Percentiles rank a stretch among this genome's conserved stretches.
Conservation (phyloP, 2,113 vertebrate species). For the Odobenus rosmarus region DNA sequence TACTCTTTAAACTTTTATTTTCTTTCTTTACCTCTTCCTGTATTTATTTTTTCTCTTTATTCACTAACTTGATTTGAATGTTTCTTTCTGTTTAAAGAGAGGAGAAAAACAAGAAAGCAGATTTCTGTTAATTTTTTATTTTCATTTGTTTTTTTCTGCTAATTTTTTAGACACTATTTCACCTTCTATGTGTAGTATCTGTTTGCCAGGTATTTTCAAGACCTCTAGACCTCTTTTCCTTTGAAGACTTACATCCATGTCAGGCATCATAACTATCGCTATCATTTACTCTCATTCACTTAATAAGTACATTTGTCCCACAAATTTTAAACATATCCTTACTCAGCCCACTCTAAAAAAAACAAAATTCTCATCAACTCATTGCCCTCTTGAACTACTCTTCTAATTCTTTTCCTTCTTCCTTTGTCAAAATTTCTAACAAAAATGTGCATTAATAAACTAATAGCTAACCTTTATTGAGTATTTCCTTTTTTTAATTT, state of each 20-base stretch:
- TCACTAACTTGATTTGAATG: background rate
- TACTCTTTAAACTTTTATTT: background rate
- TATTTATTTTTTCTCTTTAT: background rate
- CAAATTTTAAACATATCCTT: background rate
- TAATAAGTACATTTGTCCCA: background rate
- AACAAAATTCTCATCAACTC: background rate
- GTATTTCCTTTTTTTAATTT: background rate
- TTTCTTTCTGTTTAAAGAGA: background rate
- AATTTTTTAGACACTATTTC: background rate
- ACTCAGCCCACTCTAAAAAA: background rate
- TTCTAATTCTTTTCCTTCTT: background rate
- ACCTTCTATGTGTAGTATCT: background rate
- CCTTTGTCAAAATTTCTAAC: background rate
- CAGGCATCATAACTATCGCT: background rate
- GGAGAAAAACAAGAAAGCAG: background rate
- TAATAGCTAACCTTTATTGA: background rate
- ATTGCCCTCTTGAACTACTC: background rate
- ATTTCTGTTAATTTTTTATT: background rate
- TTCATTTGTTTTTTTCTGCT: background rate
- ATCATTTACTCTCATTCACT: background rate
- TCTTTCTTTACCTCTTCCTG: background rate
- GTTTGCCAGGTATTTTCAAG: background rate
- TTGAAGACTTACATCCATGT: background rate
- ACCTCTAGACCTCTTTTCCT: background rate
- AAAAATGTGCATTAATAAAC: background rate